These are phyloP conservation scores for Ornithoptera alexandrae DNA, from an alignment of 2,888 invertebrate genomes.

Conservation along the genomic window DNA sequence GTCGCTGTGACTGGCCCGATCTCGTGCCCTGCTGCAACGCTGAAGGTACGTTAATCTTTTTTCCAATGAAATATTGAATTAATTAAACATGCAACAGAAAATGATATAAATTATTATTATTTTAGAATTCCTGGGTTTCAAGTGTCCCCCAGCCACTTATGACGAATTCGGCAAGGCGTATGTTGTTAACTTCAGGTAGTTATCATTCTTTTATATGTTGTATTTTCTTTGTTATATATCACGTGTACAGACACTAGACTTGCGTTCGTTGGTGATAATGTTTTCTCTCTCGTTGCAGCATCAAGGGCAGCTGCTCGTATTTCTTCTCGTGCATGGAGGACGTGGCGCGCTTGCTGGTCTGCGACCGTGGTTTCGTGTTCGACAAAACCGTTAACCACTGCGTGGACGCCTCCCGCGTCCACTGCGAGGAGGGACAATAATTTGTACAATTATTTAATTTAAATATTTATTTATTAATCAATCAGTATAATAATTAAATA, in stretches of 20 bases:
- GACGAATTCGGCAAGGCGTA: slow-evolving; percentile 42
- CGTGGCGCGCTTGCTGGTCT: slow-evolving; percentile 51
- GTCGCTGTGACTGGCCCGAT: slow-evolving; percentile 91
- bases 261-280: not conserved
- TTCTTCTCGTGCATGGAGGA: slow-evolving; percentile 57
- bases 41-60: slow-evolving; percentile 54
- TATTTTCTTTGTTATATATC: not conserved
- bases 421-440: slow-evolving; percentile 12
- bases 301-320: slow-evolving; percentile 52
- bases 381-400: slow-evolving; percentile 42
- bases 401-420: slow-evolving; percentile 19
- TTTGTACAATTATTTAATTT: too few species aligned
- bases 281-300: slow-evolving; percentile 39
- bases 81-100: not conserved
- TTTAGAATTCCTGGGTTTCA: slow-evolving; percentile 56
- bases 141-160: slow-evolving; percentile 50
- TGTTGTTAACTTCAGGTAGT: slow-evolving; percentile 53
- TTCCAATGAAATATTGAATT: not conserved
- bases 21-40: slow-evolving; percentile 84
- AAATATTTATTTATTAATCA: too few species aligned
- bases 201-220: not conserved
- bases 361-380: slow-evolving; percentile 57
- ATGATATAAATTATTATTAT: slow-evolving; percentile 21
- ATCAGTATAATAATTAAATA: too few species aligned
- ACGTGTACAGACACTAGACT: not conserved